These are phyloP conservation scores for Macropodus opercularis DNA, from an alignment of 2,797 vertebrate genomes.

Conservation along the genomic window DNA sequence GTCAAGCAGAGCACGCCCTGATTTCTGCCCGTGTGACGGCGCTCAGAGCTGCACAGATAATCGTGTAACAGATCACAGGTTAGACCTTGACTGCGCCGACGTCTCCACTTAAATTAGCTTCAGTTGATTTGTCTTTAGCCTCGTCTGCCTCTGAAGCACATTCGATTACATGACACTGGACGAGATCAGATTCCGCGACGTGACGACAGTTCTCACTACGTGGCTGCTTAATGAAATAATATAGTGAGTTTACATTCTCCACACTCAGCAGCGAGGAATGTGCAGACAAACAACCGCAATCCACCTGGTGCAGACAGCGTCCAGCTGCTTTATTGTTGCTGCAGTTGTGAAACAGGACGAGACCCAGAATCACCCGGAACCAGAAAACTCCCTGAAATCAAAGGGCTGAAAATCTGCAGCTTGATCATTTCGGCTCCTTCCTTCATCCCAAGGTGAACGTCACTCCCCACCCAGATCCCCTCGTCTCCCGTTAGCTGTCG, in stretches of 20 bases:
- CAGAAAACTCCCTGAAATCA: too few relatives aligned
- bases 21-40: neutral
- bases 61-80: slow-evolving; percentile 26
- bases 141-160: neutral
- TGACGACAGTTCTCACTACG: neutral
- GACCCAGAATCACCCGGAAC: neutral
- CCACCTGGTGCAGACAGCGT: neutral
- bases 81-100: neutral
- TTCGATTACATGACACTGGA: neutral
- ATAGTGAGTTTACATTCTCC: neutral
- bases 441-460: too few relatives aligned
- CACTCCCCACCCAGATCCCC: too few relatives aligned
- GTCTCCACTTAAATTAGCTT: neutral
- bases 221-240: neutral
- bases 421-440: too few relatives aligned
- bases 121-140: neutral
- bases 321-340: neutral
- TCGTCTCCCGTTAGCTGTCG: too few relatives aligned
- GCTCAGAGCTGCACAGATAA: neutral
- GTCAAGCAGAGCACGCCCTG: neutral
- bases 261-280: neutral
- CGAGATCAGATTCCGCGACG: too few relatives aligned
- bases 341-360: neutral
- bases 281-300: neutral
- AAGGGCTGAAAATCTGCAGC: too few relatives aligned